These are phyloP conservation scores for Oxygymnocypris stewartii DNA, from an alignment of 2,113 vertebrate genomes.

Conservation along the genomic window DNA sequence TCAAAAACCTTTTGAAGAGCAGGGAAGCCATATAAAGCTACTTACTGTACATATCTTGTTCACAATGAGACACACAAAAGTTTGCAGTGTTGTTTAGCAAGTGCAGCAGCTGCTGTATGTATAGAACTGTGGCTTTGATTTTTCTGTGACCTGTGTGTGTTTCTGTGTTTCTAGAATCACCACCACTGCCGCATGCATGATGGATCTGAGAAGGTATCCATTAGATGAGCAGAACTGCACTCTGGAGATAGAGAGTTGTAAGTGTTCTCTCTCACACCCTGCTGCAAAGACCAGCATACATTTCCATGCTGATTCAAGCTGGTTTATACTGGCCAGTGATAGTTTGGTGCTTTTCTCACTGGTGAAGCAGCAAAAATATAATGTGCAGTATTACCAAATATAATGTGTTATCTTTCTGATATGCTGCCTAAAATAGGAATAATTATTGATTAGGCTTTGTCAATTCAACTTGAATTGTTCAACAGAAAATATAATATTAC, in stretches of 20 bases:
- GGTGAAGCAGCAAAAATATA: no score
- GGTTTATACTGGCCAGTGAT: no score
- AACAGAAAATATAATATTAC: no score
- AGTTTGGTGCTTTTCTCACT: no score
- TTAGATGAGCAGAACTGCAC: constrained; percentile 95
- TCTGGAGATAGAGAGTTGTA: constrained; percentile 99
- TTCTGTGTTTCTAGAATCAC: constrained; percentile 83
- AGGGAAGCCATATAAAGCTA: neutral
- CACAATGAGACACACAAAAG: neutral
- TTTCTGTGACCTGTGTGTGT: constrained; percentile 15
- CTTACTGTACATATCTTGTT: no score
- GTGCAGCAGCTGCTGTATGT: neutral
- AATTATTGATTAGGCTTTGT: no score
- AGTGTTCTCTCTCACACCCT: constrained; percentile 65
- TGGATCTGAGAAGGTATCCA: constrained; percentile 96
- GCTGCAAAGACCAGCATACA: neutral
- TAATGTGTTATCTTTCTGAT: no score
- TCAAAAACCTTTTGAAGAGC: constrained; percentile 41
- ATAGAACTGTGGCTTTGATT: neutral
- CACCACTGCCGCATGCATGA: constrained; percentile 98
- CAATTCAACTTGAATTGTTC: no score
- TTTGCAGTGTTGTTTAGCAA: neutral
- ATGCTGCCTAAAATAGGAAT: no score
- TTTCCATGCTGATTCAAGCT: no score
- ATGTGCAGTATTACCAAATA: no score